These are phyloP conservation scores for Diogma glabrata DNA, from an alignment of 2,888 invertebrate species.

Conservation along the genomic window DNA sequence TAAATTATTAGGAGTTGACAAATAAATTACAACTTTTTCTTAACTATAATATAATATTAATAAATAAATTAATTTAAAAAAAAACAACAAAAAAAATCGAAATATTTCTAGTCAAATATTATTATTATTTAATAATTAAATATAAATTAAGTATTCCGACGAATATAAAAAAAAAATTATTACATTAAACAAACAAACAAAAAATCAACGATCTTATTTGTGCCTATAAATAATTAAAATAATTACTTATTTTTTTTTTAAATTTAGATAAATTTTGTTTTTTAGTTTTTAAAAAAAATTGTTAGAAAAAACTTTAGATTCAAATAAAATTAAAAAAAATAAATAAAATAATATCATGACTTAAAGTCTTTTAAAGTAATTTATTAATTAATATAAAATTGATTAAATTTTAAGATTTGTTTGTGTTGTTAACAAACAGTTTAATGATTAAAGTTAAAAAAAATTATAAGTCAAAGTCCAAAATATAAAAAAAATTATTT, in stretches of 20 bases:
- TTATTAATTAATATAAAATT: slow-evolving; percentile 2
- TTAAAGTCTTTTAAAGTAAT: background rate
- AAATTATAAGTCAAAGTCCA: too few species aligned
- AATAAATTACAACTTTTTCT: slow-evolving; percentile 27
- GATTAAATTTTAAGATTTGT: too few species aligned
- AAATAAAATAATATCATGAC: background rate
- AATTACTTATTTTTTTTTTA: background rate
- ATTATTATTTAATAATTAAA: background rate
- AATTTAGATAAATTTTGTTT: background rate
- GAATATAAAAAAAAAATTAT: background rate
- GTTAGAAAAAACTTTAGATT: background rate
- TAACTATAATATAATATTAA: background rate
- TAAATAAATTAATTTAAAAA: background rate
- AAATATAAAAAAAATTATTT: too few species aligned
- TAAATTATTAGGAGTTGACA: slow-evolving; percentile 73
- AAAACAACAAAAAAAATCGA: background rate
- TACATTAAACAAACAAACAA: background rate
- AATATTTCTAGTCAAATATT: slow-evolving; percentile 9
- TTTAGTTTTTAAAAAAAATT: background rate
- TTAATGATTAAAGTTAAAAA: too few species aligned
- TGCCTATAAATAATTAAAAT: slow-evolving; percentile 3
- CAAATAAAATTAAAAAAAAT: background rate
- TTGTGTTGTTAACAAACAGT: too few species aligned
- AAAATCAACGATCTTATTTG: slow-evolving; percentile 7
- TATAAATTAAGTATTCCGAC: background rate